Base-by-base conservation (phyloP, 2,888 invertebrate species). In the Cepaea hortensis region DNA sequence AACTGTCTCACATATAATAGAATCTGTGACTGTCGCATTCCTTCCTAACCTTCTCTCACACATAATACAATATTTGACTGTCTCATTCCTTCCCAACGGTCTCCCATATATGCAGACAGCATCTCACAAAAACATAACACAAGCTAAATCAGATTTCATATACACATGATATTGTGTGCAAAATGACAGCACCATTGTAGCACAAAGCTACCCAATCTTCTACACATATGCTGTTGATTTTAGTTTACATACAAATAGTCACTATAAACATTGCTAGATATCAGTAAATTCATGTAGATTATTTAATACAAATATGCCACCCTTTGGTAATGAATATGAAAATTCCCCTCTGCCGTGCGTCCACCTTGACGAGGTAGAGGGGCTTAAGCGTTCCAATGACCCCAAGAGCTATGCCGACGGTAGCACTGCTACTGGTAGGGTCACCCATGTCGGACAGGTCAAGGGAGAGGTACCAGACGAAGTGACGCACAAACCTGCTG, bases 131-230 rank as follows among this genome's bases (percentile, higher is more conserved):
- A 13, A 11, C 13, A 11, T 35, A 11, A 73, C 23, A 35, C 46
- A 23, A 7, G 13, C n/a, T n/a, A 20, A 15, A 20, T n/a, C 7
- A 7, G n/a, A 15, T 0, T n/a, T 20, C 7, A 20, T n/a, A 70
- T 20, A 7, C 73, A 35, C n/a, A 73, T 73, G 11, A 35, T 23
- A 73, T 20, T 61, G 61, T 79, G 77, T 79, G 77, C 61, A 5
- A 79, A 79, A 61, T 61, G 77, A 79, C 77, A 79, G 77, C 55
- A 79, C 77, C 77, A 79, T 79, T 61, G 77, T 79, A 79, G 61
- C 77, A 61, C 9, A 13, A 79, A 3, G 77, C 61, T 79, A 61
- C 61, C 7, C 48, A 50, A 77, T 11, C 7, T 79, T 18, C 18
- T 48, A 9, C 18, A 61, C 5, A n/a, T 6, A 23, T 6, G n/a